Base-by-base conservation (phyloP, 2,888 invertebrate species). In the Heterodera filipjevi region DNA sequence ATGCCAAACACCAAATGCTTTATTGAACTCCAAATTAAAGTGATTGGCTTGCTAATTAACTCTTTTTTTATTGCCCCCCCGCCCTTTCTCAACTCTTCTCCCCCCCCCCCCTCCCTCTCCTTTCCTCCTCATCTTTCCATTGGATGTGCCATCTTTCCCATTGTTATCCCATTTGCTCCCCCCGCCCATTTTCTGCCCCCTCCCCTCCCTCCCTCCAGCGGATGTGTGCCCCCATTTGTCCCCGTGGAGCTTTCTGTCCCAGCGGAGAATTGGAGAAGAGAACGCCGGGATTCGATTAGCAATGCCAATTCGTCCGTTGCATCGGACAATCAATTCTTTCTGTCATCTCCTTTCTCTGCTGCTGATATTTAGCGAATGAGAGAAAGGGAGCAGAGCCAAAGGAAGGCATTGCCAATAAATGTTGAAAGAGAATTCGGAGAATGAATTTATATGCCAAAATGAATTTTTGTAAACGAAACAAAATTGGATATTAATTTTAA, bases 281-380 rank as follows among this genome's bases (percentile, higher is more conserved):
- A 59, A 59, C n/a, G 27, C 59, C 59, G 59, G 59, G 27, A 59
- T 59, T 59, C n/a, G 59, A 59, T 59, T 59, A 59, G 59, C 27
- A 59, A 16, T 27, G 59, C n/a, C 59, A 59, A 59, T 27, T 59
- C 22, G 19, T 59, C 22, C 59, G 19, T 16, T 22, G 53, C 53
- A 10, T 53, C 59, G n/a, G n/a, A 5, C 59, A 59, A 59, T 59
- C 59, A 59, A 59, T 59, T 59, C 27, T 59, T 19, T 12, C 53
- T 22, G 19, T 22, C 3, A 53, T 53, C 22, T 19, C 22, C 6
- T 53, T 53, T 16, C 53, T 0, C 53, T n/a, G n/a, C n/a, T n/a
- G n/a, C n/a, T n/a, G n/a, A n/a, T n/a, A n/a, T n/a, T n/a, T n/a
- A n/a, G n/a, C n/a, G n/a, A n/a, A n/a, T n/a, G n/a, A n/a, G n/a